Base-by-base conservation (phyloP, 1,140 invertebrate species). In the Drosophila repletoides region DNA sequence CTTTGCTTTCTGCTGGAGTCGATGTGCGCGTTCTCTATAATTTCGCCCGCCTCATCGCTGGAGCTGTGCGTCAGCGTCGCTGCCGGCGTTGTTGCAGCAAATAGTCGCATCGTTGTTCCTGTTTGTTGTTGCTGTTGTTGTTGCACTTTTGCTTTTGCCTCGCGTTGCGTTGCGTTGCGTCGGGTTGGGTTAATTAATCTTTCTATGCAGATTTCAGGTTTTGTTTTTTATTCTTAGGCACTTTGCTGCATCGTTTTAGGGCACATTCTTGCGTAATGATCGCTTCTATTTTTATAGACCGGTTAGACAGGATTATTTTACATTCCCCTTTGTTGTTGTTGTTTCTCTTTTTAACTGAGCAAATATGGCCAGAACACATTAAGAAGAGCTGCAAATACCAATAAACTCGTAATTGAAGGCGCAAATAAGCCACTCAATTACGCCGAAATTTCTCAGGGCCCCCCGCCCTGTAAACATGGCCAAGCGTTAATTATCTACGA, bases 251-350 rank as follows among this genome's bases (percentile, higher is more conserved):
- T 80, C 80, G 80, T 86, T 86, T 86, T 86, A 86, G 80, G 80
- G 80, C 80, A 87, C 81, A 86, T 86, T 86, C 80, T 86, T 86
- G 81, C 80, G 72, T 86, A 87, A 86, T 86, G 76, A 87, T 73
- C 63, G 76, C 38, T 60, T 86, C 71, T 80, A 87, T 87, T 80
- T 87, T 65, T 86, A 67, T 56, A 66, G 71, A 86, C 80, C 80
- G 75, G 80, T 86, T 76, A 55, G 52, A 76, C 81, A 72, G 81
- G 81, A 87, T 72, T 75, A 38, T 41, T 58, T 49, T n/a, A 9
- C 29, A 7, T n/a, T 7, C 29, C 29, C n/a, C 29, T 33, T 45
- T 55, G 52, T 45, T 28, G 24, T 36, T 72, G 28, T 56, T 48
- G 28, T 72, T 21, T 46, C 21, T 36, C 10, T 29, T 21, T 38